Percentiles rank a stretch among this genome's conserved stretches.
Evolutionary conservation across 2,888 invertebrate species (phyloP).

Genomic region (Eupithecia exiguata): DNA sequence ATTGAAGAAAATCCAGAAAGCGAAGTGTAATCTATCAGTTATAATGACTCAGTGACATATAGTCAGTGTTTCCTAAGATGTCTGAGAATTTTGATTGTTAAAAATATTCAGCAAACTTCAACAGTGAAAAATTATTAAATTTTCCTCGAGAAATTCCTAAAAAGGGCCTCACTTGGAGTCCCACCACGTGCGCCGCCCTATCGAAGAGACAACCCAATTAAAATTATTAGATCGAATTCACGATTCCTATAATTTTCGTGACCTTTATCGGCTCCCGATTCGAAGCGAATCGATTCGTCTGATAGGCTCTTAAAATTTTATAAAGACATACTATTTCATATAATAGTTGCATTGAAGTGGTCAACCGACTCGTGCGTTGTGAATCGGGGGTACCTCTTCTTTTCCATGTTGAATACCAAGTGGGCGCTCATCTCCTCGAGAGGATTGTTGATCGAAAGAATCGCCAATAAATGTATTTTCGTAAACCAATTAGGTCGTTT

Average conservation of each 20-base stretch:
- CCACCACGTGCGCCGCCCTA: constrained; percentile 10
- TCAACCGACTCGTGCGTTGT: background rate
- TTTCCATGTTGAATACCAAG: background rate
- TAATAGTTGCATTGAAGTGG: background rate
- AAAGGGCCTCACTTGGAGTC: constrained; percentile 6
- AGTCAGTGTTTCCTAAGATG: too few species aligned
- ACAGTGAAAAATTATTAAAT: background rate
- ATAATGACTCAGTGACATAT: too few species aligned
- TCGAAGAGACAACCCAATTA: constrained; percentile 28
- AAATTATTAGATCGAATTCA: constrained; percentile 21
- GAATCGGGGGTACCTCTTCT: background rate
- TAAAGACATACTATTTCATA: background rate
- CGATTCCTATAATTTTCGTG: constrained; percentile 24
- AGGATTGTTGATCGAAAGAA: constrained; percentile 8
- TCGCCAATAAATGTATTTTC: background rate
- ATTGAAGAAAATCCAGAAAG: too few species aligned
- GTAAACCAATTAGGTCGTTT: background rate
- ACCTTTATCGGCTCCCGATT: background rate
- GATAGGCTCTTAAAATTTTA: background rate
- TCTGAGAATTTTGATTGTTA: background rate
- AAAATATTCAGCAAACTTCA: background rate
- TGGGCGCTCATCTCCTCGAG: background rate
- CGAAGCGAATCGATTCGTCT: background rate
- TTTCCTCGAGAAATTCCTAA: background rate
- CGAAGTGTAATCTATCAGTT: background rate